These are phyloP conservation scores for Sceliomorpha sp. DNA, from an alignment of 2,888 invertebrate genomes.

Conservation along the genomic window DNA sequence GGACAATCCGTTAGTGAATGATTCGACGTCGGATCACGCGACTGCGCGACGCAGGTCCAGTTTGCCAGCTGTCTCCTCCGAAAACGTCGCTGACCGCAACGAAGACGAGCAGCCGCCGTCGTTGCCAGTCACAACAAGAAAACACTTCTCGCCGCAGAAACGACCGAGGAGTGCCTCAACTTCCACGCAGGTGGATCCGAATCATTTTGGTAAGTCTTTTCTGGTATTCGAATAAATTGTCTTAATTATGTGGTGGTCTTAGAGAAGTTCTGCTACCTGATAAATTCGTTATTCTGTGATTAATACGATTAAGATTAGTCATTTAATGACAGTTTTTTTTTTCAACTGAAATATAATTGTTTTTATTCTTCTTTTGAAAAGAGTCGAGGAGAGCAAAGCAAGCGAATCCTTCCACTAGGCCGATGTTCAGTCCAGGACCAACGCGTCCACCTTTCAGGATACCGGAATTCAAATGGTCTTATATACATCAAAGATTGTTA, in stretches of 20 bases:
- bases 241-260: too few species aligned
- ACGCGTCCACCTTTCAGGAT: constrained; percentile 98
- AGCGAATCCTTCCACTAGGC: constrained; percentile 85
- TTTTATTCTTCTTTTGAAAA: constrained; percentile 49
- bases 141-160: constrained; percentile 84
- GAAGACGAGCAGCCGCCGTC: constrained; percentile 78
- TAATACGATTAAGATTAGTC: too few species aligned
- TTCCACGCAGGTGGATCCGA: constrained; percentile 91
- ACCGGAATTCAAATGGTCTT: constrained; percentile 99
- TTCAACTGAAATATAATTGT: constrained; percentile 3
- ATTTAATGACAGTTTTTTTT: too few species aligned
- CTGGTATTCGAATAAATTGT: too few species aligned
- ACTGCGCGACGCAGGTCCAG: constrained; percentile 84
- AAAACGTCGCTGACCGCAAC: constrained; percentile 70
- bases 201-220: constrained; percentile 87
- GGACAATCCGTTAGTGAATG: constrained; percentile 69
- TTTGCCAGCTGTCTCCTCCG: constrained; percentile 81
- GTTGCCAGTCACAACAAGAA: constrained; percentile 70
- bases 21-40: constrained; percentile 68
- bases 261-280: too few species aligned
- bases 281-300: too few species aligned
- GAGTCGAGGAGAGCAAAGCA: constrained; percentile 81
- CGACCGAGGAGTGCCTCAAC: constrained; percentile 90
- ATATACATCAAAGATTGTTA: constrained; percentile 97
- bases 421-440: constrained; percentile 96